Evolutionary conservation across 2,113 vertebrate genomes (phyloP).

Genomic region (Echinops telfairi): DNA sequence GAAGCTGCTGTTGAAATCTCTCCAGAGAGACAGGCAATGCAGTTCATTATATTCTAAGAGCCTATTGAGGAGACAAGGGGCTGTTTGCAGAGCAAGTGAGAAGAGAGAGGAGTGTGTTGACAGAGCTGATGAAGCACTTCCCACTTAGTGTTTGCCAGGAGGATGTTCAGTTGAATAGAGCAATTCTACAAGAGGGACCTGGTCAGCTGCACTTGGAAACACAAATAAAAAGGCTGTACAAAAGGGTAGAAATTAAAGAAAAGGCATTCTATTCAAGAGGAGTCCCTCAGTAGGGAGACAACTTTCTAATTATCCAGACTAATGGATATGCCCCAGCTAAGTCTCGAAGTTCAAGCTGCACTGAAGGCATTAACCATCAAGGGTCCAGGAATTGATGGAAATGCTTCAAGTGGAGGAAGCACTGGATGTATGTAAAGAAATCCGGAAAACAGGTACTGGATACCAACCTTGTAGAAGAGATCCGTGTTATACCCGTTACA

Average conservation of each 20-base stretch:
- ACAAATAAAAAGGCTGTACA: neutral
- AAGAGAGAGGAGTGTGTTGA: neutral
- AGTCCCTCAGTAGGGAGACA: neutral
- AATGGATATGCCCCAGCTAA: too few species aligned
- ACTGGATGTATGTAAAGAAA: too few species aligned
- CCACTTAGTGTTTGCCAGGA: neutral
- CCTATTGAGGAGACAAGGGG: neutral
- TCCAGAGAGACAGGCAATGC: neutral
- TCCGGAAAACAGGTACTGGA: too few species aligned
- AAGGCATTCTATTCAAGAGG: neutral
- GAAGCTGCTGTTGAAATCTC: constrained; percentile 8
- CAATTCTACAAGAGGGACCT: neutral
- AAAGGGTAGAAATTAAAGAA: neutral
- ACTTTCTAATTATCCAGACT: neutral
- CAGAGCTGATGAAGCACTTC: neutral
- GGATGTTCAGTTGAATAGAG: neutral
- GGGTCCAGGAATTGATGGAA: too few species aligned
- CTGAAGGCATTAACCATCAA: too few species aligned
- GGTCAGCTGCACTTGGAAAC: neutral
- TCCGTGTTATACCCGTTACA: too few species aligned
- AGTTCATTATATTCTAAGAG: constrained; percentile 23
- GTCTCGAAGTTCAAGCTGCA: neutral
- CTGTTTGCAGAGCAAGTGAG: constrained; percentile 51
- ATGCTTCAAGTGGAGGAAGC: too few species aligned
- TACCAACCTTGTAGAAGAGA: too few species aligned